Conservation (phyloP, 2,888 invertebrate genomes). For the Synanthedon myopaeformis region DNA sequence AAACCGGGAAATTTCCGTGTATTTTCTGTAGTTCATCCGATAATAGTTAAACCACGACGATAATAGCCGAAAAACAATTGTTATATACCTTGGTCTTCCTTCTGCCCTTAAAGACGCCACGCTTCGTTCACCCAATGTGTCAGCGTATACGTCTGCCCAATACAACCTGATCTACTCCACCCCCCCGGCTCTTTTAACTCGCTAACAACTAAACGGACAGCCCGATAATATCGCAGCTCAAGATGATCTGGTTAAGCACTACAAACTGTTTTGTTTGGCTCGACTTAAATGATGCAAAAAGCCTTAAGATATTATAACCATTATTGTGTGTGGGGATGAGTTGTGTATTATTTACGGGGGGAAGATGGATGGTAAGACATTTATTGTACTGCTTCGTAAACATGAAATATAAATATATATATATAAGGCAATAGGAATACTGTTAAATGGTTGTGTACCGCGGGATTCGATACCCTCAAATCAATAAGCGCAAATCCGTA, state of each 20-base stretch:
- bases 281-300: slow-evolving; percentile 44
- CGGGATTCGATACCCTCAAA: no score
- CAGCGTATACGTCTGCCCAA: slow-evolving; percentile 19
- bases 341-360: slow-evolving; percentile 13
- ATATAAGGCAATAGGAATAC: not conserved
- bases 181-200: not conserved
- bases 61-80: no score
- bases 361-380: slow-evolving; percentile 19
- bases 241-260: slow-evolving; percentile 17
- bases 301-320: slow-evolving; percentile 29
- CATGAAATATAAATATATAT: not conserved
- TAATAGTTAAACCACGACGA: no score
- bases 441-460: no score
- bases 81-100: slow-evolving; percentile 1
- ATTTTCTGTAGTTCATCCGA: no score
- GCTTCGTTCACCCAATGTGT: slow-evolving; percentile 15
- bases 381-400: not conserved
- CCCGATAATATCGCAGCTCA: slow-evolving; percentile 15
- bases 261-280: slow-evolving; percentile 29
- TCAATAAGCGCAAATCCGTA: no score
- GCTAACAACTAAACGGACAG: slow-evolving; percentile 4
- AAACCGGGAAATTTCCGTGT: no score
- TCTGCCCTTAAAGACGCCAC: slow-evolving; percentile 15
- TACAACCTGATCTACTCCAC: slow-evolving; percentile 8
- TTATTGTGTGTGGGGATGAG: slow-evolving; percentile 13